phyloP scores from a whole-genome alignment of 2,797 vertebrate genomes.

The Danio tinwini region DNA sequence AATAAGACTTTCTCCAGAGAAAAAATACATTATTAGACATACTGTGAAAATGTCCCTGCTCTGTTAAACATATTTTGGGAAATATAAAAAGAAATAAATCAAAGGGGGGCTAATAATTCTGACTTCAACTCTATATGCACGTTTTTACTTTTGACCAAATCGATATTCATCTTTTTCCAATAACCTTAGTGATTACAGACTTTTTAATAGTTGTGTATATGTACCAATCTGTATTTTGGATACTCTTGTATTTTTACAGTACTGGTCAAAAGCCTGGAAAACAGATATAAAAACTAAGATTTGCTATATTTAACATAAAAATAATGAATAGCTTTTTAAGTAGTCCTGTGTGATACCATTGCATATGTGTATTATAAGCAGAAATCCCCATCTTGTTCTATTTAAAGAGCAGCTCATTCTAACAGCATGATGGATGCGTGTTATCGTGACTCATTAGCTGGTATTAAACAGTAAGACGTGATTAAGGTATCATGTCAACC shows the following conservation, averaged over 20 bases:
- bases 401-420: background rate
- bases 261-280: no score
- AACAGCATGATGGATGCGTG: background rate
- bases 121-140: no score
- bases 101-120: no score
- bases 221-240: background rate
- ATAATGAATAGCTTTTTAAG: background rate
- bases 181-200: background rate
- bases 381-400: background rate
- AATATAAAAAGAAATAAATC: no score
- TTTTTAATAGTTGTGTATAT: background rate
- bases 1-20: no score
- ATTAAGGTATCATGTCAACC: background rate
- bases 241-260: no score
- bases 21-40: no score
- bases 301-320: background rate
- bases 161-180: background rate
- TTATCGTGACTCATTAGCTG: background rate
- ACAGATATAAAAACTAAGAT: background rate
- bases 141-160: background rate
- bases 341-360: background rate
- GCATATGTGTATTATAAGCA: background rate
- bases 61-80: no score
- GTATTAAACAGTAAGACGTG: conserved; percentile 4
- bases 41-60: no score